phyloP scores from a whole-genome alignment of 2,888 invertebrate species.

The Bombylius major region DNA sequence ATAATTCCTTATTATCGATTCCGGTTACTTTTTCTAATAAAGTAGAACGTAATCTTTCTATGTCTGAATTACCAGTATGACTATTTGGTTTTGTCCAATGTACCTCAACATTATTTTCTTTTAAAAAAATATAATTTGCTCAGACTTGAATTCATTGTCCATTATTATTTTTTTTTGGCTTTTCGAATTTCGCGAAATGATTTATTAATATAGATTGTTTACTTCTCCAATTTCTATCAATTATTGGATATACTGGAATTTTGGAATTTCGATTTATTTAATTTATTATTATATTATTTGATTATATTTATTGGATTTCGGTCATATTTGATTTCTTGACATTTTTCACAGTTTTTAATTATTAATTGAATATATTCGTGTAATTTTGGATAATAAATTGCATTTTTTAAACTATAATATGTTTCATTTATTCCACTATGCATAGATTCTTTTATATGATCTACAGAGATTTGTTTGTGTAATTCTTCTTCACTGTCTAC shows the following conservation, averaged over 20 bases:
- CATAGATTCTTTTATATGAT: slow-evolving; percentile 4
- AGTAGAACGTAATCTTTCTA: slow-evolving; percentile 14
- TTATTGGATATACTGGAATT: slow-evolving; percentile 11
- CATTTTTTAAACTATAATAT: slow-evolving; percentile 9
- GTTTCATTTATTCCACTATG: slow-evolving; percentile 3
- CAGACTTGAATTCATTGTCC: slow-evolving; percentile 12
- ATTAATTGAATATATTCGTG: slow-evolving; percentile 7
- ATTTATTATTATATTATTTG: too few relatives aligned
- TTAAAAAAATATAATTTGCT: slow-evolving; percentile 7
- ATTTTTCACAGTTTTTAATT: slow-evolving; percentile 9
- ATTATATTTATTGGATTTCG: slow-evolving; percentile 12
- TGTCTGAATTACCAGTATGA: slow-evolving; percentile 10
- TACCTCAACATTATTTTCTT: slow-evolving; percentile 7
- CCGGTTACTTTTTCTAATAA: slow-evolving; percentile 13
- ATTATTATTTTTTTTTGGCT: slow-evolving; percentile 10
- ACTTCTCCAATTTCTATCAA: slow-evolving; percentile 11
- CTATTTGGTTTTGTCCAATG: slow-evolving; percentile 10
- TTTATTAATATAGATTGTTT: slow-evolving; percentile 7
- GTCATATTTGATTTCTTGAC: slow-evolving; percentile 9
- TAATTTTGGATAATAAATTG: slow-evolving; percentile 11
- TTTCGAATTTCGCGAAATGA: slow-evolving; percentile 10
- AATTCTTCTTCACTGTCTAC: neutral
- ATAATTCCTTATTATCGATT: slow-evolving; percentile 7
- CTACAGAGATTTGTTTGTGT: neutral
- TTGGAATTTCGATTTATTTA: too few relatives aligned